A percentile compares a stretch with the other conserved stretches of the same genome.
These are phyloP conservation scores for Synanceia verrucosa DNA, from an alignment of 2,797 vertebrate species.

Conservation along the genomic window DNA sequence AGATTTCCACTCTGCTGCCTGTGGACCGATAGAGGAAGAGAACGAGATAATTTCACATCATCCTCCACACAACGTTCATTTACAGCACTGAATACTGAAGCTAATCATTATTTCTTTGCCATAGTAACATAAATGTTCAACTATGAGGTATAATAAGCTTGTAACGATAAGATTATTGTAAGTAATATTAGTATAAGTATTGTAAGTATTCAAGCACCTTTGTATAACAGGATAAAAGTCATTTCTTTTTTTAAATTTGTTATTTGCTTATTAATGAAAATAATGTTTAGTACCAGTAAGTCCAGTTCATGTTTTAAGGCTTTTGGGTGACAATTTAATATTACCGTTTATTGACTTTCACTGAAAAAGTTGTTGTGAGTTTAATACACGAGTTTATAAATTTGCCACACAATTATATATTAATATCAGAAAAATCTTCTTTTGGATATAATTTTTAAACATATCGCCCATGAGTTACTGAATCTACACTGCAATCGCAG, in stretches of 20 bases:
- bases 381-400: background rate
- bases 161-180: background rate
- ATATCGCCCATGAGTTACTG: background rate
- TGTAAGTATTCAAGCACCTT: background rate
- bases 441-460: background rate
- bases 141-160: too few species aligned
- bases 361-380: background rate
- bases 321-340: background rate
- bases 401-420: background rate
- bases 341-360: background rate
- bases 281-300: background rate
- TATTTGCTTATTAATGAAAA: background rate
- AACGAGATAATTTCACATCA: constrained; percentile 35
- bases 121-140: constrained; percentile 12
- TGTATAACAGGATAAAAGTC: background rate
- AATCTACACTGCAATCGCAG: too few species aligned
- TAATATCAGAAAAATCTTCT: background rate
- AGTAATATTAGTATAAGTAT: too few species aligned
- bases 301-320: background rate
- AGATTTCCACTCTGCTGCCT: constrained; percentile 59
- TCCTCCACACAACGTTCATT: constrained; percentile 37
- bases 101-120: constrained; percentile 11
- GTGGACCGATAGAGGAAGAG: constrained; percentile 27
- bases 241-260: background rate
- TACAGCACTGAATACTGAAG: constrained; percentile 30